A percentile compares a stretch with the other conserved stretches of the same genome.
Evolutionary conservation across 2,888 invertebrate genomes (phyloP).

Genomic region (Neoitamus cyanurus): DNA sequence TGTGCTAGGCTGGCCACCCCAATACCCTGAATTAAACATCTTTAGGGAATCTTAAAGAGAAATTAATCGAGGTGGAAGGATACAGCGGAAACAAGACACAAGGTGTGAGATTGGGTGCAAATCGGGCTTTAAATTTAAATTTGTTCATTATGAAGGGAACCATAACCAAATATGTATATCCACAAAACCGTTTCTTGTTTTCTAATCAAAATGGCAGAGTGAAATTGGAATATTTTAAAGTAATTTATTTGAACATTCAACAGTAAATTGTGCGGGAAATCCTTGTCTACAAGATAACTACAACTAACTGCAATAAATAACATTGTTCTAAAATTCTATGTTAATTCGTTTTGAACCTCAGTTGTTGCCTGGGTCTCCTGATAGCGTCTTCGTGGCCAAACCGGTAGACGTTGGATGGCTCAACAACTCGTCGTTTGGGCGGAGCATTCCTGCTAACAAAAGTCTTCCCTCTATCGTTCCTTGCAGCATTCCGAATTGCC

Average conservation of each 20-base stretch:
- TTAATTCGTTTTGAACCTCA: background rate
- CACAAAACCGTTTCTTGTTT: no score
- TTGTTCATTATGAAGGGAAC: no score
- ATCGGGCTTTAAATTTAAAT: no score
- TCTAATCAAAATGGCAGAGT: no score
- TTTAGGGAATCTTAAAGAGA: no score
- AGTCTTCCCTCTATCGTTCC: background rate
- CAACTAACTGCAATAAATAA: background rate
- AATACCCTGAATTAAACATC: no score
- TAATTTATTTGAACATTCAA: background rate
- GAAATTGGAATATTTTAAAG: background rate
- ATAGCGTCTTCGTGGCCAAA: slow-evolving; percentile 16
- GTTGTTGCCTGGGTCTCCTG: background rate
- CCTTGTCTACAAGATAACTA: background rate
- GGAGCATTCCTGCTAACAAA: background rate
- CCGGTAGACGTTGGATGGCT: background rate
- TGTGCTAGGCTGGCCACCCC: no score
- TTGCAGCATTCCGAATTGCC: background rate
- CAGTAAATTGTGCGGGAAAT: background rate
- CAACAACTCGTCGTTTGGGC: background rate
- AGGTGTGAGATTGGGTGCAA: no score
- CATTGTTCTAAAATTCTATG: background rate
- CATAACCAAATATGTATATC: no score
- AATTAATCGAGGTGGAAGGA: no score
- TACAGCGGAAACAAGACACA: no score